Conservation (phyloP, 1,140 invertebrate species). For the Cotesia chilonis region DNA sequence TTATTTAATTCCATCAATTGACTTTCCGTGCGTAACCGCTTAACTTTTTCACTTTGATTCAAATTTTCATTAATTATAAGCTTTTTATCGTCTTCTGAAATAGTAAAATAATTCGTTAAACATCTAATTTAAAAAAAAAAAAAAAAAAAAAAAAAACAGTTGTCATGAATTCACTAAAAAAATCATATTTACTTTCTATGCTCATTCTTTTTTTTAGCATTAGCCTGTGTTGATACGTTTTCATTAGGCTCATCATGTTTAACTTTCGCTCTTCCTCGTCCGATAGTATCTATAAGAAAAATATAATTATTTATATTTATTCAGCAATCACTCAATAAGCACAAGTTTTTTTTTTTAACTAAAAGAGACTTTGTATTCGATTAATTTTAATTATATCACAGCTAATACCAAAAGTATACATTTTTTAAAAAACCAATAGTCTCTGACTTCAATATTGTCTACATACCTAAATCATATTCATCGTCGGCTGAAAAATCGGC, state of each 20-base stretch:
- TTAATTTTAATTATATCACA: slow-evolving; percentile 20
- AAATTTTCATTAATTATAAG: slow-evolving; percentile 54
- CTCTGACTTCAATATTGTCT: too few relatives aligned
- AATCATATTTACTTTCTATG: slow-evolving; percentile 60
- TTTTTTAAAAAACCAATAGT: too few relatives aligned
- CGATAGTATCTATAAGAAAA: slow-evolving; percentile 52
- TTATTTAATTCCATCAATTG: slow-evolving; percentile 78
- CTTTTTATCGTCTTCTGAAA: slow-evolving; percentile 67
- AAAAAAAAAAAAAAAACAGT: not conserved
- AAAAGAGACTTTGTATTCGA: not conserved
- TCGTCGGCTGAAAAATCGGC: slow-evolving; percentile 60
- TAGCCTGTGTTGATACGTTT: slow-evolving; percentile 49
- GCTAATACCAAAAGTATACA: not conserved
- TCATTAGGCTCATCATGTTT: slow-evolving; percentile 60
- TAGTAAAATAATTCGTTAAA: slow-evolving; percentile 7
- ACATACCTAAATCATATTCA: slow-evolving; percentile 47
- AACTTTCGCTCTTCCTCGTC: slow-evolving; percentile 54
- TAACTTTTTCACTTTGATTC: slow-evolving; percentile 54
- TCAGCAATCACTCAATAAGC: not conserved
- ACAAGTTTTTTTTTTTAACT: too few relatives aligned
- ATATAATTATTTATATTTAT: slow-evolving; percentile 4
- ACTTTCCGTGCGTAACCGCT: slow-evolving; percentile 74
- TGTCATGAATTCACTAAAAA: not conserved
- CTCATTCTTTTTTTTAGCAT: slow-evolving; percentile 51
- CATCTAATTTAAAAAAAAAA: not conserved